Evolutionary conservation across 2,888 invertebrate species (phyloP).

Genomic region (Caenorhabditis zanzibari): DNA sequence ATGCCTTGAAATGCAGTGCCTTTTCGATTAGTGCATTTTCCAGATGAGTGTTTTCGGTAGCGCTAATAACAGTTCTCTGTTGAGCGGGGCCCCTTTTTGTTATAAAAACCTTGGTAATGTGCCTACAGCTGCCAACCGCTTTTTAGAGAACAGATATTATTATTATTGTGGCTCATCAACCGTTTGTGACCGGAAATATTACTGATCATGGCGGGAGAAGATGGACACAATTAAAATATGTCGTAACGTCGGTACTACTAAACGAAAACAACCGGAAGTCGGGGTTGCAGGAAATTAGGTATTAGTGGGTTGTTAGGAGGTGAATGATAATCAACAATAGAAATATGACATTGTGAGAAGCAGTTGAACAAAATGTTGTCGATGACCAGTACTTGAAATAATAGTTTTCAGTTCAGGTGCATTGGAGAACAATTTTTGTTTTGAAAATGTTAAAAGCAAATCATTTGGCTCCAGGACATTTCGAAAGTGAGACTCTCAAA

Average conservation of each 20-base stretch:
- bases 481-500: no score
- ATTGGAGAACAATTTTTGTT: not conserved
- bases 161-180: slow-evolving; percentile 45
- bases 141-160: slow-evolving; percentile 24
- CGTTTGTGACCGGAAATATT: slow-evolving; percentile 56
- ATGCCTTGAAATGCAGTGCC: slow-evolving; percentile 49
- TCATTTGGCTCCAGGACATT: no score
- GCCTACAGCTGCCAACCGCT: slow-evolving; percentile 38
- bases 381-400: not conserved
- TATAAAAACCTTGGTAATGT: slow-evolving; percentile 39
- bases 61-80: slow-evolving; percentile 62
- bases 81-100: slow-evolving; percentile 30
- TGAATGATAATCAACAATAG: slow-evolving; percentile 46
- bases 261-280: slow-evolving; percentile 52
- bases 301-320: slow-evolving; percentile 46
- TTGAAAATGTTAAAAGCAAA: no score
- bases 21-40: slow-evolving; percentile 65
- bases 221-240: slow-evolving; percentile 23
- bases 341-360: not conserved
- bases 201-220: not conserved
- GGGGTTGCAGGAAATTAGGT: slow-evolving; percentile 57
- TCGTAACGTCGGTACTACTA: not conserved
- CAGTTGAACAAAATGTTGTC: slow-evolving; percentile 14
- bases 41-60: slow-evolving; percentile 66
- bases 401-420: not conserved